Evolutionary conservation across 2,113 vertebrate species (phyloP), one percentile per base, ranked within the genome.

Genomic region (Cairina moschata): DNA sequence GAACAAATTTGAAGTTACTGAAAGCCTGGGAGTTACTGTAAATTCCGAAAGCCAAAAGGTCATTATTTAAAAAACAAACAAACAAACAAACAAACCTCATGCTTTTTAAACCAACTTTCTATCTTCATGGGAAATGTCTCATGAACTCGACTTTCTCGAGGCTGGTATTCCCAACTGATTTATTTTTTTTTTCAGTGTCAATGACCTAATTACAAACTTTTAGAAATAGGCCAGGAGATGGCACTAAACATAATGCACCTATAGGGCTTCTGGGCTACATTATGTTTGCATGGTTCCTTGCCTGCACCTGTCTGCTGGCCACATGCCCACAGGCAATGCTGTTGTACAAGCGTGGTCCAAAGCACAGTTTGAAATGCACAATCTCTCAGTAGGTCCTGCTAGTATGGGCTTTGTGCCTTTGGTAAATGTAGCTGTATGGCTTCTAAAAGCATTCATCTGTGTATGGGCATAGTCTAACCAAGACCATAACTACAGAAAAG

Each of bases 201-300:
- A 4, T 34, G 58, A 60, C 58, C 26, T 80, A 56, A 73, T 69
- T 59, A 32, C 26, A 71, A 69, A 36, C 28, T 75, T 75, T 84
- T 18, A 82, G 55, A 32, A 66, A 26, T 1, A 74, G 73, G 23
- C 40, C 18, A 25, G 55, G 77, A 48, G 40, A 36, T 3, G 4
- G 17, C 34, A 58, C 26, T 77, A 50, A 58, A 60, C 10, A 28
- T 0, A 0, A 66, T 5, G 8, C 65, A 12, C 25, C 17, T 1
- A 0, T 13, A 74, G 34, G 4, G 25, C 11, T 81, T 54, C 36
- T 22, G 31, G 56, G 56, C 28, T 46, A 1, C 0, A 0, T 17
- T 9, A 12, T 1, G 2, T 36, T 85, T 65, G 12, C 54, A 9
- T 3, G n/a, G 25, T 77, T 34, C 13, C 85, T 50, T 38, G 22